Conservation (phyloP, 2,797 vertebrate genomes). For the Neosilurus hyrtlii region DNA sequence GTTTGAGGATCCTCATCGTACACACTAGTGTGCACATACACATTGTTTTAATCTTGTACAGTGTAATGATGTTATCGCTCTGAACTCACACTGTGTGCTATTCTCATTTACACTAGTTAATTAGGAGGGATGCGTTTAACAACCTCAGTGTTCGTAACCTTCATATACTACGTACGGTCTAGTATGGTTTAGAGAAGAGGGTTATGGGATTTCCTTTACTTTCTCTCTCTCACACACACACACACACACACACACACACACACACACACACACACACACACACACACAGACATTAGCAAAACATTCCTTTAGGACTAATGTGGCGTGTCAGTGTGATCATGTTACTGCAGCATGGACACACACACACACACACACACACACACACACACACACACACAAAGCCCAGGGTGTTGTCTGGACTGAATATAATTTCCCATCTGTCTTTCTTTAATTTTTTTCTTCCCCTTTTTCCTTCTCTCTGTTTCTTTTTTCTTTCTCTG, state of each 20-base stretch:
- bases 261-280: slow-evolving; percentile 36
- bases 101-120: neutral
- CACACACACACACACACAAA: slow-evolving; percentile 47
- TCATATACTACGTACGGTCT: neutral
- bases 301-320: slow-evolving; percentile 55
- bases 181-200: too few relatives aligned
- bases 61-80: neutral
- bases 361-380: slow-evolving; percentile 51
- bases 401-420: slow-evolving; percentile 38
- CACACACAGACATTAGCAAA: slow-evolving; percentile 29
- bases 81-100: neutral
- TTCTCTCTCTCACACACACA: slow-evolving; percentile 15
- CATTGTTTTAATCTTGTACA: neutral
- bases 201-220: slow-evolving; percentile 5
- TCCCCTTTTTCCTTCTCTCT: slow-evolving; percentile 17
- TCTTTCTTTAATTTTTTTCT: slow-evolving; percentile 23
- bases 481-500: slow-evolving; percentile 54
- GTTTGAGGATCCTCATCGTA: neutral
- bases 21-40: too few relatives aligned
- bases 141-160: neutral
- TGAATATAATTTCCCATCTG: slow-evolving; percentile 47
- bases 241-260: slow-evolving; percentile 19
- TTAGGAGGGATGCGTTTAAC: neutral
- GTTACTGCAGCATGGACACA: slow-evolving; percentile 48
- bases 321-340: slow-evolving; percentile 55